Evolutionary conservation across 2,113 vertebrate species (phyloP).

Genomic region (Neolamprologus caudopunctatus): DNA sequence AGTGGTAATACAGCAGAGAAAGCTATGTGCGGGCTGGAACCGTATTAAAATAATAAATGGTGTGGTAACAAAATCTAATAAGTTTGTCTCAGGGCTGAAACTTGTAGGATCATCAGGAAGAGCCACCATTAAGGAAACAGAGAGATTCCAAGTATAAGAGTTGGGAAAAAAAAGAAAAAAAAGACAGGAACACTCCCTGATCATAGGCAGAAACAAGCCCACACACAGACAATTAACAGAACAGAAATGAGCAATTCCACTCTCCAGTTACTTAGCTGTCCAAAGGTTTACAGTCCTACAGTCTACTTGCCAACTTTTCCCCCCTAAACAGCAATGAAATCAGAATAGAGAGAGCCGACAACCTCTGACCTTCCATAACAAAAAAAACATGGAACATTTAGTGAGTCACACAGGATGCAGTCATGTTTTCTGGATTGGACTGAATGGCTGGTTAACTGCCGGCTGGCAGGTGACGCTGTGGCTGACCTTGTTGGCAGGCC

Average conservation of each 20-base stretch:
- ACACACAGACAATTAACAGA: not conserved
- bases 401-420: slow-evolving; percentile 34
- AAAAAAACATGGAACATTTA: slow-evolving; percentile 8
- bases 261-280: not conserved
- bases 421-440: slow-evolving; percentile 21
- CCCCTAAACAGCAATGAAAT: slow-evolving; percentile 1
- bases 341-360: not conserved
- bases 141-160: not conserved
- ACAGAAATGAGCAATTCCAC: not conserved
- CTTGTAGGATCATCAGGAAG: not conserved
- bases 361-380: slow-evolving; percentile 42
- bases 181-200: not conserved
- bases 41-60: not conserved
- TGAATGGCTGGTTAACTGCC: not conserved
- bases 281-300: slow-evolving; percentile 41
- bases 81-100: not conserved
- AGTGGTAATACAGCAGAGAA: not conserved
- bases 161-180: not conserved
- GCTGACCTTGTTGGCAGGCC: slow-evolving; percentile 2
- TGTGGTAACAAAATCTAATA: not conserved
- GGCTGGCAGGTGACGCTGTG: not conserved
- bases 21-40: not conserved
- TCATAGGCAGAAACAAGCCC: not conserved
- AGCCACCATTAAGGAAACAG: not conserved
- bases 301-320: not conserved